A percentile compares a stretch with the other conserved stretches of the same genome.
Evolutionary conservation across 2,113 vertebrate species (phyloP).

Genomic region (Paralichthys olivaceus): DNA sequence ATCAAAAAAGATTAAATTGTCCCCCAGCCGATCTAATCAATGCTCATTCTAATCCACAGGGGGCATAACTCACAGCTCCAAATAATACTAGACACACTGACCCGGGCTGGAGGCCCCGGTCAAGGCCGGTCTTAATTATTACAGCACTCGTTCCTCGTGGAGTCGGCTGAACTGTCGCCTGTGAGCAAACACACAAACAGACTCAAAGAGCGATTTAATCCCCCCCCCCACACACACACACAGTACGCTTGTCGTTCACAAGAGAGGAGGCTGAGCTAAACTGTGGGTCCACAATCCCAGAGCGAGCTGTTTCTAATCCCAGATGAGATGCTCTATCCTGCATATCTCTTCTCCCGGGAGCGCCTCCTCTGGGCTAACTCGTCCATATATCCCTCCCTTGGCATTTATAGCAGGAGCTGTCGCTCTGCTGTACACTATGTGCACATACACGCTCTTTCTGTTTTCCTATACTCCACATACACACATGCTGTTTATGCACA

Average conservation of each 20-base stretch:
- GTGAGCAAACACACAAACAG: slow-evolving; percentile 50
- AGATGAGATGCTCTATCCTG: slow-evolving; percentile 49
- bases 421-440: neutral
- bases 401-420: slow-evolving; percentile 46
- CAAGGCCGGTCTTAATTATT: slow-evolving; percentile 52
- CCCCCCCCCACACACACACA: slow-evolving; percentile 15
- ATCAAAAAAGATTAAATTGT: slow-evolving; percentile 32
- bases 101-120: slow-evolving; percentile 41
- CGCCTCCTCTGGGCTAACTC: slow-evolving; percentile 38
- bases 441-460: slow-evolving; percentile 1
- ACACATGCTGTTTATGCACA: neutral
- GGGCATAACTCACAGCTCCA: slow-evolving; percentile 59
- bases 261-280: slow-evolving; percentile 38
- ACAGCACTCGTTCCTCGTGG: slow-evolving; percentile 49
- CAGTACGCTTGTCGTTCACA: slow-evolving; percentile 23
- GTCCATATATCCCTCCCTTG: slow-evolving; percentile 50
- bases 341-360: slow-evolving; percentile 20
- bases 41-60: slow-evolving; percentile 48
- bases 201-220: slow-evolving; percentile 18
- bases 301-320: slow-evolving; percentile 45
- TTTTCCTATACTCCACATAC: neutral
- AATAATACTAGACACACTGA: slow-evolving; percentile 61
- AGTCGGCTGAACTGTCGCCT: slow-evolving; percentile 37
- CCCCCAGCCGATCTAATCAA: slow-evolving; percentile 47
- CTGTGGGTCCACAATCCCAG: slow-evolving; percentile 48